phyloP scores from a whole-genome alignment of 2,888 invertebrate genomes.

The Fragum fragum region DNA sequence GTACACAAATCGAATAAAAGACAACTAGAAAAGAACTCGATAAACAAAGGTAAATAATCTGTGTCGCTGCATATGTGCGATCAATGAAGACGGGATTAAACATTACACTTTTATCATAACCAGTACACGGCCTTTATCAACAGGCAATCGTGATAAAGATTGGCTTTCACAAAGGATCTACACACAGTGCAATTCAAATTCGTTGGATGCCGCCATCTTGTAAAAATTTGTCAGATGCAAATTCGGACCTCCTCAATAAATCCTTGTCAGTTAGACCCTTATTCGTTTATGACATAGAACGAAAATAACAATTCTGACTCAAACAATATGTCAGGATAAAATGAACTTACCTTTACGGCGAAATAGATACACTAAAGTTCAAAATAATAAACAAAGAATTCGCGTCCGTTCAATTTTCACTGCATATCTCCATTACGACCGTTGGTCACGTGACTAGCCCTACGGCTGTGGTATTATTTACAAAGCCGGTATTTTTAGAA shows the following conservation, averaged over 20 bases:
- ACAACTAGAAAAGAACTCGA: neutral
- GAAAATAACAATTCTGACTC: neutral
- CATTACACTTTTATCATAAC: neutral
- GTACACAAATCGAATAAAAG: constrained; percentile 13
- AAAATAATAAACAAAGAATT: constrained; percentile 57
- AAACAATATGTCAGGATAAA: neutral
- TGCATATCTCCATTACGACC: constrained; percentile 44
- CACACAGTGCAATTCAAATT: constrained; percentile 30
- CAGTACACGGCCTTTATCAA: neutral
- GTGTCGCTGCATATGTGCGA: neutral
- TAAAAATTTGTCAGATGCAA: constrained; percentile 28
- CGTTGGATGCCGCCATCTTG: constrained; percentile 22
- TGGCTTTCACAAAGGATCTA: constrained; percentile 25
- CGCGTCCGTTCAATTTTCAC: constrained; percentile 12
- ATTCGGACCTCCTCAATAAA: constrained; percentile 20
- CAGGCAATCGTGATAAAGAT: neutral
- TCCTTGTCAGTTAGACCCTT: neutral
- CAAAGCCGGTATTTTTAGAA: constrained; percentile 68
- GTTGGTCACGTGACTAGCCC: constrained; percentile 69
- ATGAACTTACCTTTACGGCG: neutral
- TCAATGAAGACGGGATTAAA: neutral
- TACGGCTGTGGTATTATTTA: constrained; percentile 70
- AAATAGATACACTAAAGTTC: neutral
- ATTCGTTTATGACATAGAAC: neutral
- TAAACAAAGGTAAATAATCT: neutral